Conservation (phyloP, 2,888 invertebrate species). For the Merodon equestris region DNA sequence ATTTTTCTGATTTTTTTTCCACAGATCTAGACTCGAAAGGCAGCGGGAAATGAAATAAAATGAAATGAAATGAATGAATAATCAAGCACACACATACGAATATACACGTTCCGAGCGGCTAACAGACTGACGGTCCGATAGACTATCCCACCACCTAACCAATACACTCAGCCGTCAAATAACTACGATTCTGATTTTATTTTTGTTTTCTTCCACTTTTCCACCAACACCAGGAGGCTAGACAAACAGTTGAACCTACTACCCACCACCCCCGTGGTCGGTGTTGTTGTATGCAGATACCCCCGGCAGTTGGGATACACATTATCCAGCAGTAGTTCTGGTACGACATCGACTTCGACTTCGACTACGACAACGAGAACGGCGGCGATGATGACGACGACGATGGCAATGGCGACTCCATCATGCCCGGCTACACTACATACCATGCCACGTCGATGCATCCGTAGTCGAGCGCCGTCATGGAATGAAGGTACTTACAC, state of each 20-base stretch:
- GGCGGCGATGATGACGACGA: no score
- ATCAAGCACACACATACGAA: slow-evolving; percentile 63
- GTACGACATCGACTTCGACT: no score
- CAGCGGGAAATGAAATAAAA: slow-evolving; percentile 66
- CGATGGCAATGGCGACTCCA: slow-evolving; percentile 13
- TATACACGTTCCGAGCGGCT: not conserved
- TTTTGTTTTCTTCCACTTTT: slow-evolving; percentile 3
- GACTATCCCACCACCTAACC: slow-evolving; percentile 11
- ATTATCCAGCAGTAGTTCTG: slow-evolving; percentile 8
- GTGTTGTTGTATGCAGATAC: not conserved
- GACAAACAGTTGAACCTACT: not conserved
- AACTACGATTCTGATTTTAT: slow-evolving; percentile 2
- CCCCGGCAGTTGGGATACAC: not conserved
- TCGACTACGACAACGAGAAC: no score
- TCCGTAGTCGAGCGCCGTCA: slow-evolving; percentile 20
- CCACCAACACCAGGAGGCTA: not conserved
- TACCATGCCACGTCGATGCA: slow-evolving; percentile 6
- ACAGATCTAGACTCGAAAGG: slow-evolving; percentile 58
- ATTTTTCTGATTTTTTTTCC: slow-evolving; percentile 25
- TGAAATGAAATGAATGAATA: slow-evolving; percentile 69
- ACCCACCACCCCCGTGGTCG: not conserved
- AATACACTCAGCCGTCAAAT: slow-evolving; percentile 32
- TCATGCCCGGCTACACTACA: not conserved
- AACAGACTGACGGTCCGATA: no score
- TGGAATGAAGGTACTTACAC: slow-evolving; percentile 69